A percentile compares a stretch with the other conserved stretches of the same genome.
Conservation (phyloP, 2,113 vertebrate genomes). For the Candoia aspera region DNA sequence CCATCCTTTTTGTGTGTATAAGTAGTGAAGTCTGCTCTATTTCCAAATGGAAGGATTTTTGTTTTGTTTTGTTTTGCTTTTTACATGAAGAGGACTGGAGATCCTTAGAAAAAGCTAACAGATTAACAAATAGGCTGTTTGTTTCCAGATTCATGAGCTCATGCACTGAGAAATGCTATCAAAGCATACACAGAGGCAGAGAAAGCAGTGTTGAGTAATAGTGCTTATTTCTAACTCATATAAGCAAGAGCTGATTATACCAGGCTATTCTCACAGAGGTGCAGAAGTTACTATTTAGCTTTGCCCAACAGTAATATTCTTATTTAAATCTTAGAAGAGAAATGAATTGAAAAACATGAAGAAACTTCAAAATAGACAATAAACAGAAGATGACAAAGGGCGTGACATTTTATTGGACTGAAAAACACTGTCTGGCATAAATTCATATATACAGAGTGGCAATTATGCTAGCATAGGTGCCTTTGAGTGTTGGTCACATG, state of each 20-base stretch:
- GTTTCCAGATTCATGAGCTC: neutral
- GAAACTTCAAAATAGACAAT: neutral
- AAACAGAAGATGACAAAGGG: neutral
- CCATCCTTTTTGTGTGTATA: neutral
- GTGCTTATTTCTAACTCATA: neutral
- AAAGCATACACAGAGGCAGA: neutral
- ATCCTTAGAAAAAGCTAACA: neutral
- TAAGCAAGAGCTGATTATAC: neutral
- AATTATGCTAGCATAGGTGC: neutral
- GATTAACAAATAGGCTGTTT: neutral
- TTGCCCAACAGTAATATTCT: neutral
- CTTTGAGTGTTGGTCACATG: too few relatives aligned
- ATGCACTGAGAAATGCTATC: rapidly evolving
- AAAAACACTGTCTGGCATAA: neutral
- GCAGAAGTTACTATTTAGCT: neutral
- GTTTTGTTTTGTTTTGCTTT: neutral
- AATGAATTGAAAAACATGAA: neutral
- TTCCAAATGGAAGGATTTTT: neutral
- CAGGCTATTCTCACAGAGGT: neutral
- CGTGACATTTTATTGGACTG: neutral
- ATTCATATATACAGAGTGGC: neutral
- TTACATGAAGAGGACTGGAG: neutral
- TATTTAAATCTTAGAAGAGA: neutral
- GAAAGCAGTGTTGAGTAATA: neutral
- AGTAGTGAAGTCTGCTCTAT: neutral